Base-by-base conservation (phyloP, 2,113 vertebrate genomes). In the Amazona vittata region DNA sequence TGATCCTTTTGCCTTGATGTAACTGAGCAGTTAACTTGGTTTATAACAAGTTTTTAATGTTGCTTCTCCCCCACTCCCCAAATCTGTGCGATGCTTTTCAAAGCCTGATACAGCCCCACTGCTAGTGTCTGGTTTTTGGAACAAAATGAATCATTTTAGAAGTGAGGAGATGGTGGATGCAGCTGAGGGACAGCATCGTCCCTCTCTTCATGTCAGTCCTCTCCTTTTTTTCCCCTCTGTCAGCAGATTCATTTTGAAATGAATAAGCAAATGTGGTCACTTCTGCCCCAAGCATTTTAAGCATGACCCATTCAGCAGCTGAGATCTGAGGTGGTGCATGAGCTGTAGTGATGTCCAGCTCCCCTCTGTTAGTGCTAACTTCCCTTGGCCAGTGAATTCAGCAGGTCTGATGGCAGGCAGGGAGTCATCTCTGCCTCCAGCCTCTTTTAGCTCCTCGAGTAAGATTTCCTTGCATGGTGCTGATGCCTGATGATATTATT, bases 391-490 rank as follows among this genome's bases (percentile, higher is more conserved):
- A 22, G 41, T 12, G 82, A 24, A 16, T 8, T 44, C 73, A 19
- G 37, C 47, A 31, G 55, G 11, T 35, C 43, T 65, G 77, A 39
- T 0, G 10, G 37, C 37, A 28, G n/a, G 62, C 25, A 9, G 60
- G 49, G 46, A 15, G 7, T 13, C 0, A 0, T 11, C 49, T 16
- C 68, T 65, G 31, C 68, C 60, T 67, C 41, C 26, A 25, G 22
- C 26, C 50, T 71, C 17, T 46, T 37, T 75, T 25, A 39, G 37
- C 49, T 82, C 12, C 37, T 76, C 46, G 8, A 5, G 5, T 49
- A 77, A 71, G 71, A 55, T 41, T 62, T 67, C 41, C 31, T 79
- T 43, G 12, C 6, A 3, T 60, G 39, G 35, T 57, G 35, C 44
- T 78, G 44, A 47, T 71, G 41, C 44, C 17, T 9, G 19, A 22